Evolutionary conservation across 2,113 vertebrate genomes (phyloP).

Genomic region (Mystacornis crossleyi): DNA sequence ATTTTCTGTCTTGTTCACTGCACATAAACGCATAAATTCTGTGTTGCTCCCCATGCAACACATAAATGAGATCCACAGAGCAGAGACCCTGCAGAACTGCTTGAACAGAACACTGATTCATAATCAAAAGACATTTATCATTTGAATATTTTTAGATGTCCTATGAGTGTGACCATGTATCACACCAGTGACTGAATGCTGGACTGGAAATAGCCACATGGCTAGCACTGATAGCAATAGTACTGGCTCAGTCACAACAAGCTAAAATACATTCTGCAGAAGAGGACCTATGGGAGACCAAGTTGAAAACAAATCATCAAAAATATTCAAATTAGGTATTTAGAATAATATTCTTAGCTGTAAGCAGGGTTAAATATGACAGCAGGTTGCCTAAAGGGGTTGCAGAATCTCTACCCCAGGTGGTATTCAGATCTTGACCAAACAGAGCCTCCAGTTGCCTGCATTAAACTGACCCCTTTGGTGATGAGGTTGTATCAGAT

Average conservation of each 20-base stretch:
- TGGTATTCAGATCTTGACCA: background rate
- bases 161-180: background rate
- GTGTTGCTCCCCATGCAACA: background rate
- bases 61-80: background rate
- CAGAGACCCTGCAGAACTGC: background rate
- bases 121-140: background rate
- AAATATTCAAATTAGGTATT: background rate
- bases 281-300: background rate
- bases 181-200: background rate
- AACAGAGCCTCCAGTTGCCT: background rate
- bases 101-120: background rate
- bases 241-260: background rate
- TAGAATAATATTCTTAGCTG: background rate
- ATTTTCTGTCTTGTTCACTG: background rate
- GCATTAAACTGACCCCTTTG: background rate
- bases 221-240: background rate
- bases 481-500: background rate
- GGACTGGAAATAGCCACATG: background rate
- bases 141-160: background rate
- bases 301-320: fast-evolving
- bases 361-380: background rate
- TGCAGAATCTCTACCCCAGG: background rate
- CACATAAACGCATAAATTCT: background rate
- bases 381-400: background rate
- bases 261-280: background rate